A percentile compares a stretch with the other conserved stretches of the same genome.
phyloP scores from a whole-genome alignment of 2,113 vertebrate species.

The Merops nubicus region DNA sequence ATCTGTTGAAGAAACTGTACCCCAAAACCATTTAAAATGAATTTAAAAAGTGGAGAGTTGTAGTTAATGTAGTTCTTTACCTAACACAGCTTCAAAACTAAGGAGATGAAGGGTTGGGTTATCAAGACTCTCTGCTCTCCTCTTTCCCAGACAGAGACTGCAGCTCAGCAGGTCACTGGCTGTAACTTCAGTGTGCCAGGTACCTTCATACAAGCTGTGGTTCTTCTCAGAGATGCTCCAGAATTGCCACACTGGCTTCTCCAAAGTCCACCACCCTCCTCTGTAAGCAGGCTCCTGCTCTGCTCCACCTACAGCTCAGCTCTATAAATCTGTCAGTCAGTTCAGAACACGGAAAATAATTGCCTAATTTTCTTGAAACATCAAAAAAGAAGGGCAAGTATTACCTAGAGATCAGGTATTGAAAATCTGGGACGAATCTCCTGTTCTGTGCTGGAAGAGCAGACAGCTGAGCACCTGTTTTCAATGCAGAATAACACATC shows the following conservation, averaged over 20 bases:
- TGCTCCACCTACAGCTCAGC: not conserved
- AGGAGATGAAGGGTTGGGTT: not conserved
- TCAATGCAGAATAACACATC: not conserved
- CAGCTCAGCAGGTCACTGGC: not conserved
- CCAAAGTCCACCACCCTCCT: not conserved
- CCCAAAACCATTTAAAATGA: slow-evolving; percentile 1
- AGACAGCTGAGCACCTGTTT: slow-evolving; percentile 35
- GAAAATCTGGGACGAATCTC: slow-evolving; percentile 38
- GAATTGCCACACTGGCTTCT: not conserved
- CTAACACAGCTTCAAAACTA: not conserved
- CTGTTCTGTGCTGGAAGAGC: not conserved
- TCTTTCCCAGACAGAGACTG: not conserved
- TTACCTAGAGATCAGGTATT: slow-evolving; percentile 15
- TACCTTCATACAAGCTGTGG: not conserved
- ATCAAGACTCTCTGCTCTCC: not conserved
- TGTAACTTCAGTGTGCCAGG: not conserved
- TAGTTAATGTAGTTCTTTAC: not conserved
- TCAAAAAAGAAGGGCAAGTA: not conserved
- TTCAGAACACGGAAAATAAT: not conserved
- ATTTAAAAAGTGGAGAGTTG: slow-evolving; percentile 12
- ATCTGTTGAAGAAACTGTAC: not conserved
- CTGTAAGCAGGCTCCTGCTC: not conserved
- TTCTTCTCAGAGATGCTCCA: not conserved
- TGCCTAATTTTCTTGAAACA: slow-evolving; percentile 14
- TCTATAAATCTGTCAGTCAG: not conserved